These are phyloP conservation scores for Arctopsyche grandis DNA, from an alignment of 1,140 invertebrate species.

Conservation along the genomic window DNA sequence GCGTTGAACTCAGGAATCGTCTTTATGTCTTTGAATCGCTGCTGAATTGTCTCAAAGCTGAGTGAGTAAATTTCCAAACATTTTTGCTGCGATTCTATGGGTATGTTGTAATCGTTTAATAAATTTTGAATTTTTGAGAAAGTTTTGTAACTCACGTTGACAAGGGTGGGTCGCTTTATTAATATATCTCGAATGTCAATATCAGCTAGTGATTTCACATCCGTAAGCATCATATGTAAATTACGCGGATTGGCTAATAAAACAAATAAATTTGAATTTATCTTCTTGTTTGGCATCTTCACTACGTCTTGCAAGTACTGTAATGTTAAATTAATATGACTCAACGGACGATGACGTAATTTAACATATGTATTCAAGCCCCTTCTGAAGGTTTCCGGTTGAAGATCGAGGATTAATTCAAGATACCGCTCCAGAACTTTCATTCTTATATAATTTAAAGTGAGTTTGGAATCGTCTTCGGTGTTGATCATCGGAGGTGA, in stretches of 20 bases:
- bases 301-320: neutral
- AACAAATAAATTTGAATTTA: neutral
- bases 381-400: slow-evolving; percentile 61
- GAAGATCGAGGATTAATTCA: slow-evolving; percentile 63
- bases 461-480: slow-evolving; percentile 56
- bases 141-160: neutral
- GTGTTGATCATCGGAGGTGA: slow-evolving; percentile 59
- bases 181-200: neutral
- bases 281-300: neutral
- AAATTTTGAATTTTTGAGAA: slow-evolving; percentile 60
- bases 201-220: neutral
- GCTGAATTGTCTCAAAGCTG: slow-evolving; percentile 60
- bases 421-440: slow-evolving; percentile 60
- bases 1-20: slow-evolving; percentile 63
- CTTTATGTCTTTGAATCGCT: slow-evolving; percentile 63
- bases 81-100: slow-evolving; percentile 59
- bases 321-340: neutral
- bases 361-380: slow-evolving; percentile 63
- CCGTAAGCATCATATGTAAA: neutral
- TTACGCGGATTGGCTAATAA: neutral
- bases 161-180: neutral
- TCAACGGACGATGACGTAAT: neutral
- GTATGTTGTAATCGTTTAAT: slow-evolving; percentile 63
- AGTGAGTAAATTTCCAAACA: slow-evolving; percentile 64
- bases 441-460: slow-evolving; percentile 60